phyloP scores from a whole-genome alignment of 1,140 invertebrate species.

The Trachelipus rathkii region DNA sequence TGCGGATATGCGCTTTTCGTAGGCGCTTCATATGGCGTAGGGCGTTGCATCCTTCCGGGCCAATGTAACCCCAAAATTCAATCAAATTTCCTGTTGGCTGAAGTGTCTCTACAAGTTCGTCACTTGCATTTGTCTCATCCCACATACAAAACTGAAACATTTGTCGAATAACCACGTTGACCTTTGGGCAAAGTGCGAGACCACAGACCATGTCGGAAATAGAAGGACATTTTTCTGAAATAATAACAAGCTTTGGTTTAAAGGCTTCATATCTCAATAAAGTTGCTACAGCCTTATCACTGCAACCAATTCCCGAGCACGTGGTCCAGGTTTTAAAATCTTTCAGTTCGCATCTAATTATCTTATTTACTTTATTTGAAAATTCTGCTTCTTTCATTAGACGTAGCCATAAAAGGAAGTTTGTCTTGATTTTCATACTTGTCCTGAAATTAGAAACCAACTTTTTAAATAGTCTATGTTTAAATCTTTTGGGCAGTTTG shows the following conservation, averaged over 20 bases:
- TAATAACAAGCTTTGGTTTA: constrained; percentile 20
- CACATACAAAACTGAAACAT: constrained; percentile 24
- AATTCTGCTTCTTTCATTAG: not conserved
- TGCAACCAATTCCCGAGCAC: not conserved
- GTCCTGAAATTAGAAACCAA: not conserved
- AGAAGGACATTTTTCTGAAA: constrained; percentile 13
- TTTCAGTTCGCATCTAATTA: not conserved
- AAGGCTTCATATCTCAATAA: constrained; percentile 25
- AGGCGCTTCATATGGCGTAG: constrained; percentile 21
- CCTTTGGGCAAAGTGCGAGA: constrained; percentile 21
- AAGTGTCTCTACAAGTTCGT: constrained; percentile 27
- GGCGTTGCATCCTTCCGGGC: not conserved
- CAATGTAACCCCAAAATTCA: constrained; percentile 25
- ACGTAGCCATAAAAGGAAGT: not conserved
- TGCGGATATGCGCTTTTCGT: constrained; percentile 1
- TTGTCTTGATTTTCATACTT: not conserved
- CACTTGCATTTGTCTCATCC: constrained; percentile 8
- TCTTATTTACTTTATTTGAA: not conserved
- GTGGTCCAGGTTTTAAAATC: not conserved
- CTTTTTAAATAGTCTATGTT: not conserved
- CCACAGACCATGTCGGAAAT: constrained; percentile 25
- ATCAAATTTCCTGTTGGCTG: constrained; percentile 28
- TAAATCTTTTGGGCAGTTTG: not conserved
- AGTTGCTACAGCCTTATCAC: constrained; percentile 11
- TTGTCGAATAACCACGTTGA: constrained; percentile 14